phyloP scores from a whole-genome alignment of 2,888 invertebrate genomes.

The Myathropa florea region DNA sequence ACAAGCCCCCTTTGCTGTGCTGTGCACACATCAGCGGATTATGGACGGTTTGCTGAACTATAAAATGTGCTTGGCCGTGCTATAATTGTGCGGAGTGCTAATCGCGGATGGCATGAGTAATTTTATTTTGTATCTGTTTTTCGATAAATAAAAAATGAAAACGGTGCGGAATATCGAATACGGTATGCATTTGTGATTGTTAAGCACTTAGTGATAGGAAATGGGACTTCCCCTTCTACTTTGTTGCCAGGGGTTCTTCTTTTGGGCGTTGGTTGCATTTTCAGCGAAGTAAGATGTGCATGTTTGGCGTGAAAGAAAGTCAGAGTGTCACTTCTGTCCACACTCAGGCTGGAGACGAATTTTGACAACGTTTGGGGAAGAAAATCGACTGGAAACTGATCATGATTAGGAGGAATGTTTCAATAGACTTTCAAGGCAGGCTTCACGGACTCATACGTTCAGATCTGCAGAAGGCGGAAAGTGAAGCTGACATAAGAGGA shows the following conservation, averaged over 20 bases:
- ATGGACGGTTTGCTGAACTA: constrained; percentile 48
- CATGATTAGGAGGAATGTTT: too few species aligned
- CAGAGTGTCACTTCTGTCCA: too few species aligned
- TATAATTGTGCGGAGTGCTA: constrained; percentile 3
- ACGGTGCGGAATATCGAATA: not conserved
- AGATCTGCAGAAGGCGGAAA: too few species aligned
- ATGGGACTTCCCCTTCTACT: not conserved
- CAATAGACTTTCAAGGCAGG: too few species aligned
- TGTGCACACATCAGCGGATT: constrained; percentile 1
- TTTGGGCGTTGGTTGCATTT: not conserved
- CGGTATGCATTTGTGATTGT: not conserved
- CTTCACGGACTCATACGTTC: too few species aligned
- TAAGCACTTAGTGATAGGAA: not conserved
- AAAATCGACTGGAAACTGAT: too few species aligned
- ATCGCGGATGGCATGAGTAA: constrained; percentile 20
- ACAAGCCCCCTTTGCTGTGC: not conserved
- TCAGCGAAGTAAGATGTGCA: not conserved
- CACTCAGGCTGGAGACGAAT: too few species aligned
- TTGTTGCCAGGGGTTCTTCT: too few species aligned
- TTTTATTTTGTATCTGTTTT: not conserved
- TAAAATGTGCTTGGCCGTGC: constrained; percentile 6
- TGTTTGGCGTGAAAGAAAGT: too few species aligned
- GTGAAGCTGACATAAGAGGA: too few species aligned
- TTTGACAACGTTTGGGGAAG: too few species aligned
- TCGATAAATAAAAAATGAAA: not conserved